Conservation (phyloP, 2,113 vertebrate genomes). For the Campylomormyrus tamandua region DNA sequence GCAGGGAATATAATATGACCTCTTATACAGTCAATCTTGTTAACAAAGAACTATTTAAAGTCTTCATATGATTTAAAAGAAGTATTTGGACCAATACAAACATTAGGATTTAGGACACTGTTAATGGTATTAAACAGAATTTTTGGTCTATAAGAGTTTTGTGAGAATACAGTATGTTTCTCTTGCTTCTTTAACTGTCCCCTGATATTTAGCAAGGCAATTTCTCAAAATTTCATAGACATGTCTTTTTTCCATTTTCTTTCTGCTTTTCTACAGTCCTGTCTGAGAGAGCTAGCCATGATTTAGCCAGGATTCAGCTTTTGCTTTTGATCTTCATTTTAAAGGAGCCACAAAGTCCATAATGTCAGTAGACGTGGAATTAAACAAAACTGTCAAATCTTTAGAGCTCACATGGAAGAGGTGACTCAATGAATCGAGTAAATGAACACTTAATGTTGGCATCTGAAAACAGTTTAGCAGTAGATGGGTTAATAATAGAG, state of each 20-base stretch:
- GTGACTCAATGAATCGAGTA: not conserved
- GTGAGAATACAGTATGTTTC: not conserved
- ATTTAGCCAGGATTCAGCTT: not conserved
- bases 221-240: not conserved
- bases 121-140: not conserved
- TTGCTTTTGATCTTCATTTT: not conserved
- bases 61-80: not conserved
- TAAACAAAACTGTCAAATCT: not conserved
- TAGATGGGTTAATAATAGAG: not conserved
- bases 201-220: not conserved
- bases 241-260: not conserved
- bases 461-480: not conserved
- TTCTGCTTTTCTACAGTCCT: not conserved
- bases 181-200: not conserved
- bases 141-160: not conserved
- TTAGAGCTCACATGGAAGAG: not conserved
- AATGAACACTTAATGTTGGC: not conserved
- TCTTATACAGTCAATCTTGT: not conserved
- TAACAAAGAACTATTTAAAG: not conserved
- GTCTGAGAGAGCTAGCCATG: not conserved
- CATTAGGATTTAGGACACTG: not conserved
- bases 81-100: not conserved
- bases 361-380: not conserved
- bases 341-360: not conserved
- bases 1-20: not conserved